Percentiles rank a stretch among this genome's conserved stretches.
Evolutionary conservation across 2,797 vertebrate genomes (phyloP).

Genomic region (Kryptopterus vitreolus): DNA sequence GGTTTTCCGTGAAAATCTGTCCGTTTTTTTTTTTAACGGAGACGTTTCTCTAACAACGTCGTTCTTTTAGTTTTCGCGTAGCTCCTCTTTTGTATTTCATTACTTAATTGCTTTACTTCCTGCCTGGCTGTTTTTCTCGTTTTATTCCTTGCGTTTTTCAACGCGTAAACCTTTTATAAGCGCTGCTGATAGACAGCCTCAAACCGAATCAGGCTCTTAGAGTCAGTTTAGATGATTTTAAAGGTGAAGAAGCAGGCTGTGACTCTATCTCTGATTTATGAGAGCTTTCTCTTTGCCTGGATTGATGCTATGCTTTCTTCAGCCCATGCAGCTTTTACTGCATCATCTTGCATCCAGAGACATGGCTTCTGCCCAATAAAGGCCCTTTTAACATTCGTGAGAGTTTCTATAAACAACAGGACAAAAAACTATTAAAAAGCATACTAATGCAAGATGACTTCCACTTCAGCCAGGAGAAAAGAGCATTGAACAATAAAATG

Average conservation of each 20-base stretch:
- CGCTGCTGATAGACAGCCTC: constrained; percentile 75
- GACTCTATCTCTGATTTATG: constrained; percentile 76
- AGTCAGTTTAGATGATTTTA: constrained; percentile 82
- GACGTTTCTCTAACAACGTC: not conserved
- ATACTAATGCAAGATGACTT: constrained; percentile 63
- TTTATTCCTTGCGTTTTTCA: constrained; percentile 66
- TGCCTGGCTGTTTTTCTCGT: constrained; percentile 62
- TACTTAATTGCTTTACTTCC: constrained; percentile 2
- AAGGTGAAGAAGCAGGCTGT: constrained; percentile 71
- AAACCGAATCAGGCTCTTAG: constrained; percentile 76
- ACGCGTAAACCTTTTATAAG: constrained; percentile 78
- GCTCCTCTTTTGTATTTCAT: not conserved
- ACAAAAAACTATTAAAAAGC: constrained; percentile 63
- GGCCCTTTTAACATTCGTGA: constrained; percentile 78
- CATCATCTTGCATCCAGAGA: constrained; percentile 82
- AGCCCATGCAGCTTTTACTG: constrained; percentile 75
- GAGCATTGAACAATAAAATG: constrained; percentile 35
- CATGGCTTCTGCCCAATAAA: constrained; percentile 76
- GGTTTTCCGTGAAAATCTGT: not conserved
- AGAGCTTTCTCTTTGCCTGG: constrained; percentile 74
- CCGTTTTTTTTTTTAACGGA: not conserved
- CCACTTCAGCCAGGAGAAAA: constrained; percentile 51
- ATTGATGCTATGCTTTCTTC: constrained; percentile 79
- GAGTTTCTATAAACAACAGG: constrained; percentile 73
- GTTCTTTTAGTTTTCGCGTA: not conserved